Percentiles rank a stretch among this genome's conserved stretches.
Evolutionary conservation across 2,797 vertebrate species (phyloP).

Genomic region (Rhinella marina): DNA sequence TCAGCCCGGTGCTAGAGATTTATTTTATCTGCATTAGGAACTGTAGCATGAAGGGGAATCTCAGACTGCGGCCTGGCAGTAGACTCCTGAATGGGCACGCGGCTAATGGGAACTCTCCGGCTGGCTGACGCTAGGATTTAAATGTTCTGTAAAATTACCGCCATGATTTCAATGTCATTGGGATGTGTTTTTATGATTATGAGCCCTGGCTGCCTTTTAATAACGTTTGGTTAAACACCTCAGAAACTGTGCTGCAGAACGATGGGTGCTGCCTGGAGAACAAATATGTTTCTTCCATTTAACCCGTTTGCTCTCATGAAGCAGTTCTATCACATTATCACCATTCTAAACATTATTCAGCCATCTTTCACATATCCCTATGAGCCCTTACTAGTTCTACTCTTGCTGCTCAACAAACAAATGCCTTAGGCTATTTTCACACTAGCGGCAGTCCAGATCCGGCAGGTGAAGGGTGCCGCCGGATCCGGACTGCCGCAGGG

Average conservation of each 20-base stretch:
- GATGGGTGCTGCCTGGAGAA: slow-evolving; percentile 26
- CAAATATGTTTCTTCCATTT: neutral
- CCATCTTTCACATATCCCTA: neutral
- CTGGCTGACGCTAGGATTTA: slow-evolving; percentile 70
- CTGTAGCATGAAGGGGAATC: slow-evolving; percentile 79
- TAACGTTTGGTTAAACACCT: slow-evolving; percentile 72
- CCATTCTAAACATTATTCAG: neutral
- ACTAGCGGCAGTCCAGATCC: no score
- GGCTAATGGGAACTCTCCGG: slow-evolving; percentile 75
- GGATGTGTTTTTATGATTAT: slow-evolving; percentile 71
- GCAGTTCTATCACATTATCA: neutral
- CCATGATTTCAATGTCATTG: slow-evolving; percentile 76
- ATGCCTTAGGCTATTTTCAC: no score
- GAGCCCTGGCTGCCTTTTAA: slow-evolving; percentile 69
- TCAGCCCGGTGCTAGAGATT: slow-evolving; percentile 50
- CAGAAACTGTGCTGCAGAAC: slow-evolving; percentile 44
- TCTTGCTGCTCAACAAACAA: neutral
- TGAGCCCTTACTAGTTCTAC: neutral
- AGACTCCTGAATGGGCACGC: slow-evolving; percentile 70
- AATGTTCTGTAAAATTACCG: slow-evolving; percentile 78
- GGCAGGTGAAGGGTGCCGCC: no score
- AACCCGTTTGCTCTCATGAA: slow-evolving; percentile 20
- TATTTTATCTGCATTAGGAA: slow-evolving; percentile 58
- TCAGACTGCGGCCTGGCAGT: slow-evolving; percentile 58
- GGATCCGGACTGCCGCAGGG: no score